Evolutionary conservation across 2,113 vertebrate genomes (phyloP).

Genomic region (Phyllostomus hastatus): DNA sequence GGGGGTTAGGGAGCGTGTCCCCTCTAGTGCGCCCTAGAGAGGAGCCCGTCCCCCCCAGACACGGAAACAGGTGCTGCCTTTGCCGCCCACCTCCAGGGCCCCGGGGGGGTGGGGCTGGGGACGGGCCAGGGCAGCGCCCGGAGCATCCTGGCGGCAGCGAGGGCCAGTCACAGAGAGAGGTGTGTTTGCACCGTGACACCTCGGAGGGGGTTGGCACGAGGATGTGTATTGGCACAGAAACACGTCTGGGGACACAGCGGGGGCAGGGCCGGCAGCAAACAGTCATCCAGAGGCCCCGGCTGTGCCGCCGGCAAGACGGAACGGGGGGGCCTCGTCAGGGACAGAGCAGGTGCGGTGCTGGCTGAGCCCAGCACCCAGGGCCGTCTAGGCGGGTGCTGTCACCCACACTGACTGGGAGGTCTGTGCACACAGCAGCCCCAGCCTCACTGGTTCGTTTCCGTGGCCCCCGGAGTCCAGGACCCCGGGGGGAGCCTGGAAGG

Average conservation of each 20-base stretch:
- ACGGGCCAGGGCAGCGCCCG: background rate
- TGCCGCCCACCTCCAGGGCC: background rate
- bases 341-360: background rate
- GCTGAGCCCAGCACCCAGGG: background rate
- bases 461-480: background rate
- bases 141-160: too few species aligned
- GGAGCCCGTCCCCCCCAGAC: accelerated
- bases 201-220: background rate
- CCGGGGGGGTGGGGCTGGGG: background rate
- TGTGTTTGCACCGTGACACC: background rate
- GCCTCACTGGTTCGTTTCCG: background rate
- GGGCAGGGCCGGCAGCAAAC: background rate
- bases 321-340: background rate
- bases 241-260: too few species aligned
- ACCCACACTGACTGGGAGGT: too few species aligned
- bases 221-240: too few species aligned
- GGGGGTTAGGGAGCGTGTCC: background rate
- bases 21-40: background rate
- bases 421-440: background rate
- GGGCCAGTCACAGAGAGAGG: background rate
- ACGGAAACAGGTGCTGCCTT: background rate
- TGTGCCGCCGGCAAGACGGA: background rate
- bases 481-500: background rate
- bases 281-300: accelerated
- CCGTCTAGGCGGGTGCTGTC: background rate